Evolutionary conservation across 1,140 invertebrate species (phyloP).

Genomic region (Eupristina koningsbergeri): DNA sequence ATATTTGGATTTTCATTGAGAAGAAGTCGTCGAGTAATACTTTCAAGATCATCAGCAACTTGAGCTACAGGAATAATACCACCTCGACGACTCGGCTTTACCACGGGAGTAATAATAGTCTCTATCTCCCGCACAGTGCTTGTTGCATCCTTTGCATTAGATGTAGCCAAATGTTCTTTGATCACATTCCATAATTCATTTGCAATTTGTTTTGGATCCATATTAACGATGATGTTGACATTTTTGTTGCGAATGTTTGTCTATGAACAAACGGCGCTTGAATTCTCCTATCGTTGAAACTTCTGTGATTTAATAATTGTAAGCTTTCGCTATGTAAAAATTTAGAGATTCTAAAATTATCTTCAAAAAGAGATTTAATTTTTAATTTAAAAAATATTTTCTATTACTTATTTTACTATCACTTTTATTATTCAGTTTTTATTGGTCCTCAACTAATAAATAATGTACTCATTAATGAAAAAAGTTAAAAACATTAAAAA

Average conservation of each 20-base stretch:
- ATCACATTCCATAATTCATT: slow-evolving; percentile 58
- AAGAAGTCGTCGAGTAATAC: slow-evolving; percentile 50
- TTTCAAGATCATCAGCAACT: slow-evolving; percentile 53
- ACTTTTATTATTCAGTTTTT: too few species aligned
- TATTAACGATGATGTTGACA: slow-evolving; percentile 57
- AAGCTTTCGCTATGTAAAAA: background rate
- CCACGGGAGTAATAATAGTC: slow-evolving; percentile 40
- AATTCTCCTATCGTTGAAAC: background rate
- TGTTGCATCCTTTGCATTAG: slow-evolving; percentile 9
- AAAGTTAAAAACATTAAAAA: too few species aligned
- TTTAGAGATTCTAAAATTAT: background rate
- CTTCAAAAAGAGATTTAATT: too few species aligned
- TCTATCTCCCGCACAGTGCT: slow-evolving; percentile 34
- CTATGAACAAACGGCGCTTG: background rate
- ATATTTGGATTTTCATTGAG: background rate
- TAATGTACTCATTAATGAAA: too few species aligned
- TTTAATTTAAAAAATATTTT: too few species aligned
- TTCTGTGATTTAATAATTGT: background rate
- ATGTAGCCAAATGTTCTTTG: slow-evolving; percentile 46
- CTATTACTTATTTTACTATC: too few species aligned
- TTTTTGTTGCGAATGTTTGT: slow-evolving; percentile 55
- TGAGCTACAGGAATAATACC: slow-evolving; percentile 37
- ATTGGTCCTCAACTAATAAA: too few species aligned
- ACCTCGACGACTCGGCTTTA: slow-evolving; percentile 44
- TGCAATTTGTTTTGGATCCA: slow-evolving; percentile 55